Conservation (phyloP, 2,888 invertebrate genomes). For the Lasioglossum marginatum region DNA sequence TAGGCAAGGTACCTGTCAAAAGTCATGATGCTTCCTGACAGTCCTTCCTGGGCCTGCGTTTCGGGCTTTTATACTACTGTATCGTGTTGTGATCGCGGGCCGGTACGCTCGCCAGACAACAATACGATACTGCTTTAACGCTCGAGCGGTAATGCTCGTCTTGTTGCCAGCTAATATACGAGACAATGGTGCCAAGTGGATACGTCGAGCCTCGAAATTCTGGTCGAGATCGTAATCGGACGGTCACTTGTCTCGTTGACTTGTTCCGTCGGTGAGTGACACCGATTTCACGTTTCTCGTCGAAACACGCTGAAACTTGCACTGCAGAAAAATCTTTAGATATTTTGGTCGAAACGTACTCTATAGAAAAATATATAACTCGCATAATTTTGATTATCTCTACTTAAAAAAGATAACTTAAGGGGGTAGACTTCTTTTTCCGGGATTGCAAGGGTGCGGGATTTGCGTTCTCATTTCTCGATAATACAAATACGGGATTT, state of each 20-base stretch:
- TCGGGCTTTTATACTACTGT: conserved; percentile 4
- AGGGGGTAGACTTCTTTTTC: too few relatives aligned
- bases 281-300: not conserved
- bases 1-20: conserved; percentile 31
- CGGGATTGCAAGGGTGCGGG: too few relatives aligned
- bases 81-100: conserved; percentile 45
- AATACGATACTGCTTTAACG: conserved; percentile 44
- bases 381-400: not conserved
- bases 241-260: conserved; percentile 17
- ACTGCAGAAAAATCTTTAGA: not conserved
- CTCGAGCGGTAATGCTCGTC: conserved; percentile 37
- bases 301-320: not conserved
- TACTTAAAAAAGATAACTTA: not conserved
- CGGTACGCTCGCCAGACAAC: conserved; percentile 24
- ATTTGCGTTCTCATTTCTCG: too few relatives aligned
- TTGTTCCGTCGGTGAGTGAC: not conserved
- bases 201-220: not conserved
- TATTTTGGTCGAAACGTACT: not conserved
- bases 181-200: conserved; percentile 23
- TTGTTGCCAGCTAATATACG: conserved; percentile 9
- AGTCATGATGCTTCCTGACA: conserved; percentile 35
- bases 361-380: not conserved
- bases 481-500: too few relatives aligned
- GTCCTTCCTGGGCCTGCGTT: conserved; percentile 31
- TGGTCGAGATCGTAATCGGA: conserved; percentile 4